Evolutionary conservation across 2,113 vertebrate genomes (phyloP), one percentile per base, ranked within the genome.

Genomic region (Artemisiospiza belli): DNA sequence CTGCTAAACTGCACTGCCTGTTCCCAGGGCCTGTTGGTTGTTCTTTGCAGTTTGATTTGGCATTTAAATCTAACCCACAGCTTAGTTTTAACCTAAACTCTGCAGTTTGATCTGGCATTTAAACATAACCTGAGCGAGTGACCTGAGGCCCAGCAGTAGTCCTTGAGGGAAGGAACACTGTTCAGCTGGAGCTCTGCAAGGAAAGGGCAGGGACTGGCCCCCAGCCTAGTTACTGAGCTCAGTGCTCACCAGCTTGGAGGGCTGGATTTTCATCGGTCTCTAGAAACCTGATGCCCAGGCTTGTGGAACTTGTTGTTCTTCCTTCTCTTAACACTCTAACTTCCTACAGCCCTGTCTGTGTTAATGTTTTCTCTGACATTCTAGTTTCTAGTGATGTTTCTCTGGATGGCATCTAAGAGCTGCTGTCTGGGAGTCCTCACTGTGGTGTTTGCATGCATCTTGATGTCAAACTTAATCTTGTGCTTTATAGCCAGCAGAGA

Each of bases 381-480:
- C 58, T 59, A 59, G 58, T 35, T 59, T 72, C 41, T 91, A 30
- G 91, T 70, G 64, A 63, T 30, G 6, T 39, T 81, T 83, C 39
- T 37, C 76, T 80, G 49, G 94, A 81, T 75, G 44, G 83, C 86
- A 70, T 47, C 63, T 90, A 77, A 51, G 57, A 83, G 57, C 68
- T 88, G 94, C 82, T 59, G 19, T 92, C 72, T 78, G 35, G 76
- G 68, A 87, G 47, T 74, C 61, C 52, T 95, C 66, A 43, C 67
- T 51, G 58, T 83, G 81, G 82, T 52, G 37, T 86, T 88, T 94
- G 95, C 94, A 95, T 96, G 95, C 44, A 49, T 90, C 73, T 90
- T 70, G 52, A 68, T 92, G 79, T 94, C 79, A 88, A 62, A 79
- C 11, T 79, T 83, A 54, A 77, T 51, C 31, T 15, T 9, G 6